phyloP scores from a whole-genome alignment of 2,113 vertebrate species.

The Uropsilus gracilis region DNA sequence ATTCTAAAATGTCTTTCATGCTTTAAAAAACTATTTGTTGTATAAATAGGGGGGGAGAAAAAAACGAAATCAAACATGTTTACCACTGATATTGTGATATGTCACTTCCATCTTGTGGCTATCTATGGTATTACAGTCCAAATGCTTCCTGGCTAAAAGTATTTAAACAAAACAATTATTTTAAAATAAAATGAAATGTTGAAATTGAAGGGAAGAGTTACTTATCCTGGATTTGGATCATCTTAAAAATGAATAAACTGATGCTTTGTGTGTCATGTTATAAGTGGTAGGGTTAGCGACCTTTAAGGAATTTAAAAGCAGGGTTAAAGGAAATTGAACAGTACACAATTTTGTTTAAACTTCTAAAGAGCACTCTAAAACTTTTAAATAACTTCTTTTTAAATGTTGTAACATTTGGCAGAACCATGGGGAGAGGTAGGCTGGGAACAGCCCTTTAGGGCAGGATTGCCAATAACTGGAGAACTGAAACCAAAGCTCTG shows the following conservation, averaged over 20 bases:
- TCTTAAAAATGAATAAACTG: neutral
- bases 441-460: no score
- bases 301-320: neutral
- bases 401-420: no score
- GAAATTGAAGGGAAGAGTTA: neutral
- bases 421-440: no score
- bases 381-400: no score
- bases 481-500: no score
- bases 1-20: neutral
- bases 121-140: rapidly evolving
- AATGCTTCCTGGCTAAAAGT: neutral
- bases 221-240: neutral
- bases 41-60: neutral
- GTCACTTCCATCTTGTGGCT: conserved; percentile 60
- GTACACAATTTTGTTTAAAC: neutral
- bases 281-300: neutral
- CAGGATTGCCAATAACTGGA: no score
- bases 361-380: no score
- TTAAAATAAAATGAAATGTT: neutral
- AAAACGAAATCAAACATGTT: neutral
- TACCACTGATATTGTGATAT: neutral
- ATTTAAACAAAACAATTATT: neutral
- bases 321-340: neutral
- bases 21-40: neutral
- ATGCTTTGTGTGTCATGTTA: neutral